Evolutionary conservation across 2,888 invertebrate species (phyloP), one percentile per base, ranked within the genome.

Genomic region (Netelia inedita): DNA sequence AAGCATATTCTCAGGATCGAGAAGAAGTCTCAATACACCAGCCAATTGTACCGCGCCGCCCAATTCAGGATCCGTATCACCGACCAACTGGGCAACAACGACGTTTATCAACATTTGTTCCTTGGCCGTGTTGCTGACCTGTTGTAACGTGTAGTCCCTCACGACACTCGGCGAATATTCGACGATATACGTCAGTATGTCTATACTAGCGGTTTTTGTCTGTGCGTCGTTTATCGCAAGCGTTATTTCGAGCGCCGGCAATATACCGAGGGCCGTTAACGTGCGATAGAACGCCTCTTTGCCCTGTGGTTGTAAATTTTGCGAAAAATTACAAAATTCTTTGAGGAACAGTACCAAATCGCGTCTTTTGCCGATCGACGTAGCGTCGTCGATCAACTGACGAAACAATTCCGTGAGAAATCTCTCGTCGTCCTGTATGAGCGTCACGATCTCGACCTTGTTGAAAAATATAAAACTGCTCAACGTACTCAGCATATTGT

Each of bases 401-500:
- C 97, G 96, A 95, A 99, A 99, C 90, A 99, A 95, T 94, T 99
- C 98, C 78, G 97, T 96, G 93, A 99, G 95, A 95, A 99, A 98
- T 93, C 98, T 97, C 91, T 99, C 99, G 95, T 99, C 99, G 92
- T 99, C 99, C 95, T 99, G 97, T 94, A 99, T 98, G 92, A 98
- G 96, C 89, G 98, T 98, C 89, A 99, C 99, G 94, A 99, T 99
- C 95, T 99, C 99, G 93, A 99, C 98, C 95, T 99, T 99, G 95
- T 99, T 99, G 95, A 99, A 99, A 95, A 99, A 99, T 94, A 99
- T 98, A 95, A 99, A 99, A 95, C 99, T 99, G 93, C 98, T 98
- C 92, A 99, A 95, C 85, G 99, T 98, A 91, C 98, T 99, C 88
- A 99, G 96, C 96, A 99, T 97, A 94, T 99, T 99, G 94, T 99